These are phyloP conservation scores for Mycalesis mineus DNA, from an alignment of 2,888 invertebrate genomes.

Conservation along the genomic window DNA sequence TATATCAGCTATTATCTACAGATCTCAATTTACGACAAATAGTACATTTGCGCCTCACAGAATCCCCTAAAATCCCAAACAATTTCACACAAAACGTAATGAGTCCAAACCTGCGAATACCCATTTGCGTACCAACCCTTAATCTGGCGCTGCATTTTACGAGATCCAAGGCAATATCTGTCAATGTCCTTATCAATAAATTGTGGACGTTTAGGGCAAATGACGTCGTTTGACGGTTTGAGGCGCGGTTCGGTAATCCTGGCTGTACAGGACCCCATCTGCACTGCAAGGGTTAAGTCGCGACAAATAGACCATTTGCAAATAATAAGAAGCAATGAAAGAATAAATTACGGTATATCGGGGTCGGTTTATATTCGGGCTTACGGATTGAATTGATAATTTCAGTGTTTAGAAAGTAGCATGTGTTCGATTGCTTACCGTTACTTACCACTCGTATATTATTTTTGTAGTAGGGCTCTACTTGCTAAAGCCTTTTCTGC, in stretches of 20 bases:
- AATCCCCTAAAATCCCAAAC: constrained; percentile 46
- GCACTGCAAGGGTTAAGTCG: constrained; percentile 75
- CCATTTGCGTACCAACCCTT: constrained; percentile 74
- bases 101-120: constrained; percentile 58
- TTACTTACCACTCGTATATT: not conserved
- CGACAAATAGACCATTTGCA: constrained; percentile 78
- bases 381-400: constrained; percentile 18
- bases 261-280: constrained; percentile 70
- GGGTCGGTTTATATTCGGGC: constrained; percentile 32
- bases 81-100: constrained; percentile 56
- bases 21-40: constrained; percentile 17
- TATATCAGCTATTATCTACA: not conserved
- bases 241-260: constrained; percentile 67
- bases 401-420: not conserved
- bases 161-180: constrained; percentile 72
- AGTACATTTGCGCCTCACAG: constrained; percentile 40
- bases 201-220: constrained; percentile 69
- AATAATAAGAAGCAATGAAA: constrained; percentile 78
- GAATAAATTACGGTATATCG: constrained; percentile 70
- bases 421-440: not conserved
- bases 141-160: constrained; percentile 75
- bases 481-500: too few species aligned
- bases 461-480: too few species aligned
- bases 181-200: constrained; percentile 78
- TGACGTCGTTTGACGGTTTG: constrained; percentile 74